phyloP scores from a whole-genome alignment of 2,888 invertebrate species.

The Heliconius sara region DNA sequence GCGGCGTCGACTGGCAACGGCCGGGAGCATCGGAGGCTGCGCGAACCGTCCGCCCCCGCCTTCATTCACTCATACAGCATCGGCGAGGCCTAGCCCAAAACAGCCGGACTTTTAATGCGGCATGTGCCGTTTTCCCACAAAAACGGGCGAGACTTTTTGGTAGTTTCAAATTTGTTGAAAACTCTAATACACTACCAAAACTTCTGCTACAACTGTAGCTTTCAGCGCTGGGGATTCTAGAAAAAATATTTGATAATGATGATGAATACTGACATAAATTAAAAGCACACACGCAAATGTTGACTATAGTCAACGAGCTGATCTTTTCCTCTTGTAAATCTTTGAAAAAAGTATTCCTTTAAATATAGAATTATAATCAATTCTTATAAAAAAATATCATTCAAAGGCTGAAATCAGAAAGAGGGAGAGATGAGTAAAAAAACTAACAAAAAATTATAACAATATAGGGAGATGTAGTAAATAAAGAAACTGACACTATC shows the following conservation, averaged over 20 bases:
- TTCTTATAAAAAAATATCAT: neutral
- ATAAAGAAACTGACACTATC: no score
- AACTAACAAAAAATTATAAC: no score
- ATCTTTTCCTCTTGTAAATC: neutral
- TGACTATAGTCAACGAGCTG: neutral
- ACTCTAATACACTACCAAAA: constrained; percentile 28
- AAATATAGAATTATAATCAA: neutral
- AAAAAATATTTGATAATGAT: neutral
- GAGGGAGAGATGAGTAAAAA: no score
- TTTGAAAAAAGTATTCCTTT: no score
- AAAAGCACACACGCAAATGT: neutral
- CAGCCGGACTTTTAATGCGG: constrained; percentile 79
- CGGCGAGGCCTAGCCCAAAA: constrained; percentile 72
- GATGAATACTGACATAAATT: neutral
- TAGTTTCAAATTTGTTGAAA: constrained; percentile 29
- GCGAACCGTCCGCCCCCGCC: constrained; percentile 74
- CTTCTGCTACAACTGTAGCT: constrained; percentile 9
- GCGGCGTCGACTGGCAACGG: constrained; percentile 75
- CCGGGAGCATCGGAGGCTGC: constrained; percentile 77
- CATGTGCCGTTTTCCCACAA: constrained; percentile 75
- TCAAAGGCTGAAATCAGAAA: neutral
- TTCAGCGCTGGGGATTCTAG: neutral
- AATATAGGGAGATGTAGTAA: no score
- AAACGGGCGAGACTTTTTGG: constrained; percentile 39
- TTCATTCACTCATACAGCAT: constrained; percentile 76